phyloP scores from a whole-genome alignment of 2,113 vertebrate species.

The Perca schrenkii region DNA sequence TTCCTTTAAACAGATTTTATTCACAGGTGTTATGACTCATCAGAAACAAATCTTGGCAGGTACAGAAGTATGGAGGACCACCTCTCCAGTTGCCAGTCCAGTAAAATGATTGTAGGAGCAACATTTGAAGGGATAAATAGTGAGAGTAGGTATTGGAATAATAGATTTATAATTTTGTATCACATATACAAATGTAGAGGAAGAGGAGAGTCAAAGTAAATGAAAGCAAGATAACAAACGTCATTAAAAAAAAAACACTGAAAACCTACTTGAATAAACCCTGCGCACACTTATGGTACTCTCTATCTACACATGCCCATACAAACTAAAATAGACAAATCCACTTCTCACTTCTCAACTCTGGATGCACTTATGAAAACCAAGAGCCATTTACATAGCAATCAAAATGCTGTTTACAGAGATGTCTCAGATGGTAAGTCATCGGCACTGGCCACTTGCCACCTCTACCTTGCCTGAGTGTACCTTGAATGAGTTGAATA shows the following conservation, averaged over 20 bases:
- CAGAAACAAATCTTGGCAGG: conserved; percentile 11
- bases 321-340: background rate
- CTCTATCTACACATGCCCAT: background rate
- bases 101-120: background rate
- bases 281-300: background rate
- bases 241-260: background rate
- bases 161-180: background rate
- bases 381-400: conserved; percentile 23
- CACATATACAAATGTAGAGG: background rate
- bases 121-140: background rate
- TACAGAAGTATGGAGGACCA: background rate
- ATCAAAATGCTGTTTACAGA: conserved; percentile 49
- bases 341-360: background rate
- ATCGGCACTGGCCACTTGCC: conserved; percentile 12
- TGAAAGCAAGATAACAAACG: background rate
- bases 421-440: conserved; percentile 14
- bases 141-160: background rate
- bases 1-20: background rate
- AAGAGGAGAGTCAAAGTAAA: background rate
- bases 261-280: background rate
- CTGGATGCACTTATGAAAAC: conserved; percentile 19
- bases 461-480: background rate
- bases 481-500: conserved; percentile 14
- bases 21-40: conserved; percentile 17
- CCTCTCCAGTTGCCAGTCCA: background rate